Conservation (phyloP, 2,888 invertebrate genomes). For the Drosophila suboccidentalis region DNA sequence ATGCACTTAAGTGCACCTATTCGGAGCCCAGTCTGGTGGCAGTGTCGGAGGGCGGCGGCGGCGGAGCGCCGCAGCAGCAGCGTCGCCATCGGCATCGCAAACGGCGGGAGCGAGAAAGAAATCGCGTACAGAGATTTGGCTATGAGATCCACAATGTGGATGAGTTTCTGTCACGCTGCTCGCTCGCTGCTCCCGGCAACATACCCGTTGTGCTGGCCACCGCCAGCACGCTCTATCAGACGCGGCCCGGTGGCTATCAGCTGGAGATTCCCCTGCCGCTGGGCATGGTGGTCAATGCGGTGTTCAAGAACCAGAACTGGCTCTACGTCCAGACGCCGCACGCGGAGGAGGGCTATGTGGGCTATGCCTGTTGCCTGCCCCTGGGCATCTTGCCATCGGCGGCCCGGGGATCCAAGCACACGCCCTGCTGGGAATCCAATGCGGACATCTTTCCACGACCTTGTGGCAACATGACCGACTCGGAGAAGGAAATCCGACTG, state of each 20-base stretch:
- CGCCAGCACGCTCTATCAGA: slow-evolving; percentile 91
- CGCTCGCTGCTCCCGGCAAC: slow-evolving; percentile 92
- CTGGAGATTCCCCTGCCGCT: slow-evolving; percentile 90
- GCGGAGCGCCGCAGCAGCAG: slow-evolving; percentile 56
- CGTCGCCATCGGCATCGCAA: slow-evolving; percentile 85
- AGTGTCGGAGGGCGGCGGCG: slow-evolving; percentile 81
- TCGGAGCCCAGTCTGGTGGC: slow-evolving; percentile 85
- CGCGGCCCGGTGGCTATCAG: slow-evolving; percentile 89
- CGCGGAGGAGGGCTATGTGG: slow-evolving; percentile 93
- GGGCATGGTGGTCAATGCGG: slow-evolving; percentile 94
- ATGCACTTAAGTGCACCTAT: slow-evolving; percentile 83
- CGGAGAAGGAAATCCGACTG: slow-evolving; percentile 89
- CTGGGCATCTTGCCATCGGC: slow-evolving; percentile 90
- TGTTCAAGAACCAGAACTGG: slow-evolving; percentile 94
- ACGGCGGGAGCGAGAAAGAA: slow-evolving; percentile 80
- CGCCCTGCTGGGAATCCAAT: slow-evolving; percentile 93
- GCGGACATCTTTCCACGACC: slow-evolving; percentile 93
- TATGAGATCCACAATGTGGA: slow-evolving; percentile 93
- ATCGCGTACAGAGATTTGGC: slow-evolving; percentile 87
- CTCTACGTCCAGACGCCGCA: slow-evolving; percentile 94
- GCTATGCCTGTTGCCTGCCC: slow-evolving; percentile 91
- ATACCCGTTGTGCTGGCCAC: slow-evolving; percentile 93
- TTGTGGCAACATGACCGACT: slow-evolving; percentile 93
- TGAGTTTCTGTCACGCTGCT: slow-evolving; percentile 92
- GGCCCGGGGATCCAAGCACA: slow-evolving; percentile 86